A percentile compares a stretch with the other conserved stretches of the same genome.
phyloP scores from a whole-genome alignment of 1,140 invertebrate species.

The Psilanteris sp. region DNA sequence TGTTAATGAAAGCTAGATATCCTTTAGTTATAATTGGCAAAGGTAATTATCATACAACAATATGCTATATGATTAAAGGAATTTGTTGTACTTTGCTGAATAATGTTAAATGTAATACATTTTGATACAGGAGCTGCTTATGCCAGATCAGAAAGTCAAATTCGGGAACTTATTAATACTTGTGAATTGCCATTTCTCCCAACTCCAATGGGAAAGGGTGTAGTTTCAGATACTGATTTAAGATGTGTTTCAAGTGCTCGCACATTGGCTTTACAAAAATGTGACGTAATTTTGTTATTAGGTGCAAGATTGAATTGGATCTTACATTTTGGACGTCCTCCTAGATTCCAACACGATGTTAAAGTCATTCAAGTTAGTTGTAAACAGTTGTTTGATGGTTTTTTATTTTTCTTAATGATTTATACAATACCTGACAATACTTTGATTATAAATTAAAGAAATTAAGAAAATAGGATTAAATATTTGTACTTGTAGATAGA shows the following conservation, averaged over 20 bases:
- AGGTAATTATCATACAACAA: no score
- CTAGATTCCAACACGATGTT: constrained; percentile 89
- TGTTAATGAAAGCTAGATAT: constrained; percentile 86
- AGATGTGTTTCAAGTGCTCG: constrained; percentile 91
- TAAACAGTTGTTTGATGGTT: no score
- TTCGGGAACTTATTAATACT: constrained; percentile 85
- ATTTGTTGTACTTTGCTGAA: no score
- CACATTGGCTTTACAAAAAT: constrained; percentile 90
- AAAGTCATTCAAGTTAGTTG: constrained; percentile 93
- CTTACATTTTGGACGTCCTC: constrained; percentile 95
- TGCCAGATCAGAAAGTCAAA: constrained; percentile 85
- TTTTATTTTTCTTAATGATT: no score
- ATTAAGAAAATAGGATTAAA: no score
- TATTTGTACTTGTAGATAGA: constrained; percentile 84
- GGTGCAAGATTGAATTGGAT: constrained; percentile 98
- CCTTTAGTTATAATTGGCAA: constrained; percentile 97
- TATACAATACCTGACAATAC: no score
- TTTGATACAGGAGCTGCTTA: constrained; percentile 88
- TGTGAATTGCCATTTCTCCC: constrained; percentile 93
- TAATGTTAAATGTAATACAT: no score
- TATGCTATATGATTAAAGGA: no score
- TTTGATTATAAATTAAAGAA: no score
- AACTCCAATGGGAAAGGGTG: constrained; percentile 98
- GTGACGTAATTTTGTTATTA: constrained; percentile 93
- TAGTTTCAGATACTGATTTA: constrained; percentile 89